A percentile compares a stretch with the other conserved stretches of the same genome.
phyloP scores from a whole-genome alignment of 2,113 vertebrate species.

The Eulemur macaco region DNA sequence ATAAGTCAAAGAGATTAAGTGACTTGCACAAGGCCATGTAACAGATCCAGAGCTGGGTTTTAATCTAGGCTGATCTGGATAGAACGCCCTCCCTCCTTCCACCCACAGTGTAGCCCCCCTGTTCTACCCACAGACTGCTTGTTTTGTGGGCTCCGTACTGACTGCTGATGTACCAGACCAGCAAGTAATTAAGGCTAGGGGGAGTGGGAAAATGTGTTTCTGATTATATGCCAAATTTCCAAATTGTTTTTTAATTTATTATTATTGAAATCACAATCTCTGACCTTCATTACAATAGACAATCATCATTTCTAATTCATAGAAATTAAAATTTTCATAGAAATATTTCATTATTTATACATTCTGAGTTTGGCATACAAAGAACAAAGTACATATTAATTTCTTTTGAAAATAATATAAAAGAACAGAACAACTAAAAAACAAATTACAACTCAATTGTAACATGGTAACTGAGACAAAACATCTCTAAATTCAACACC shows the following conservation, averaged over 20 bases:
- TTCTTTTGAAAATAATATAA: conserved; percentile 49
- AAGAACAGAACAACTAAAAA: background rate
- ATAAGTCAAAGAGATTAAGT: background rate
- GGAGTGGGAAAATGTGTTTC: background rate
- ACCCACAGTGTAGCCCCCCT: background rate
- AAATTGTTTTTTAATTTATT: background rate
- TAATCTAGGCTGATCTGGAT: background rate
- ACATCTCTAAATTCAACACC: background rate
- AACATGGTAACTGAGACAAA: background rate
- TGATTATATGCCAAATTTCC: background rate
- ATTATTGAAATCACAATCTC: background rate
- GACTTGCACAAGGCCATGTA: background rate
- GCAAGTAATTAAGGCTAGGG: background rate
- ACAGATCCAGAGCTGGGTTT: background rate
- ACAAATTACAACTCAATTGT: background rate
- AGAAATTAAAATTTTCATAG: background rate
- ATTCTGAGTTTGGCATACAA: conserved; percentile 9
- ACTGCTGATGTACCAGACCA: background rate
- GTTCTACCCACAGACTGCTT: background rate
- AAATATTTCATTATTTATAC: background rate
- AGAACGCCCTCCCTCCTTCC: background rate
- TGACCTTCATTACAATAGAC: background rate
- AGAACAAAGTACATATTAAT: background rate
- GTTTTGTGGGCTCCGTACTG: background rate
- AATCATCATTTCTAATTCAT: conserved; percentile 5